Base-by-base conservation (phyloP, 2,888 invertebrate genomes). In the Thecophora atra region DNA sequence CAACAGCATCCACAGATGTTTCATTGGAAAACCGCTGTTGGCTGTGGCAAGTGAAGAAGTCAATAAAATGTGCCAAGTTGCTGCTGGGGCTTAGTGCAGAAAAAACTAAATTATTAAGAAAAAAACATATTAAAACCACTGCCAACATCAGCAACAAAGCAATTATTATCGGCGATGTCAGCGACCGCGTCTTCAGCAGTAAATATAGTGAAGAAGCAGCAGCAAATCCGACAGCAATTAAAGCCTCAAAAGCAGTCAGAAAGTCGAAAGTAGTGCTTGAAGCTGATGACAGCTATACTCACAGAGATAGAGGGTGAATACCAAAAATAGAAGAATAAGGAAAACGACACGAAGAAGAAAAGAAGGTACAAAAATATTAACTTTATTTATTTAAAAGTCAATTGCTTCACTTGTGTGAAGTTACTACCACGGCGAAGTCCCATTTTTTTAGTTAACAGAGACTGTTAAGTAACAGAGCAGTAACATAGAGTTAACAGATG, bases 51-150 rank as follows among this genome's bases (percentile, higher is more conserved):
- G 15, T 26, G 30, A 60, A 30, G 30, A 28, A 60, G 60, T 60
- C 60, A 60, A 60, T 60, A 30, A 60, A 60, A 60, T 30, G 19
- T 30, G 60, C 26, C n/a, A 30, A 60, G 60, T n/a, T 30, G 60
- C 30, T 5, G 30, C 26, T 47, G 47, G 1, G 17, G n/a, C 13
- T 47, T 17, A n/a, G 17, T n/a, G 17, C 5, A 3, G 13, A n/a
- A 47, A 47, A 47, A 15, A 5, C n/a, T n/a, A n/a, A n/a, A n/a
- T n/a, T n/a, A n/a, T n/a, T n/a, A n/a, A n/a, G n/a, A n/a, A 11
- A n/a, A 47, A 47, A 58, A 15, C 11, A 0, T 3, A 58, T 28
- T 15, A 28, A 24, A 7, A 28, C 13, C 28, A 28, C 1, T 17
- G 11, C 15, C 58, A 58, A 8, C 17, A 24, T 8, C 58, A 58